Evolutionary conservation across 2,113 vertebrate genomes (phyloP), one percentile per base, ranked within the genome.

Genomic region (Elaphurus davidianus): DNA sequence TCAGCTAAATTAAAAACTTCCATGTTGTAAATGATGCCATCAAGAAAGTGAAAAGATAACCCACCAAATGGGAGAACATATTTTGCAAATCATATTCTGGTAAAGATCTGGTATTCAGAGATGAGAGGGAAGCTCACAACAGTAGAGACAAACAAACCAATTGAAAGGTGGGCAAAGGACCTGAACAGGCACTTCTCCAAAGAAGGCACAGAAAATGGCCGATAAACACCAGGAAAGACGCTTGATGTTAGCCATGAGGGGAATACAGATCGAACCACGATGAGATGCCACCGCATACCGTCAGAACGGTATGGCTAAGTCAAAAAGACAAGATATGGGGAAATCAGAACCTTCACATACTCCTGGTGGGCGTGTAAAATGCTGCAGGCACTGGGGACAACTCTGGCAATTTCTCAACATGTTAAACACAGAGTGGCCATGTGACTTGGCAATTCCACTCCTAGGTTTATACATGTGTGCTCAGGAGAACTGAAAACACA

Each of bases 311-410:
- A 27, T 2, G 50, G 81, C 5, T 7, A 8, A n/a, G 4, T 9
- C 13, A 59, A 7, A 71, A 17, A 28, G 64, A 43, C 12, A 14
- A 9, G 40, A 16, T 1, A 4, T 0, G 43, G 71, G 45, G 50
- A 57, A 78, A 11, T 15, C 6, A 5, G 78, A 13, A 19, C 8
- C 40, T 43, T 15, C 19, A 6, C 1, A 0, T 0, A 5, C 40
- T 47, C 45, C 27, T 5, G 25, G 19, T 15, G 5, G 19, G 47
- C 33, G n/a, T 0, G 25, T 4, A 12, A 50, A n/a, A 4, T 0
- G 15, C n/a, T 16, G 17, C 15, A 21, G 57, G 16, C 27, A 6
- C 59, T 33, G 30, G 33, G 90, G 43, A 82, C 36, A 43, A 43
- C 23, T 1, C 6, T 9, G 59, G 7, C 28, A 3, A 23, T 3